Percentiles rank a stretch among this genome's conserved stretches.
Conservation (phyloP, 2,888 invertebrate species). For the Macropis europaea region DNA sequence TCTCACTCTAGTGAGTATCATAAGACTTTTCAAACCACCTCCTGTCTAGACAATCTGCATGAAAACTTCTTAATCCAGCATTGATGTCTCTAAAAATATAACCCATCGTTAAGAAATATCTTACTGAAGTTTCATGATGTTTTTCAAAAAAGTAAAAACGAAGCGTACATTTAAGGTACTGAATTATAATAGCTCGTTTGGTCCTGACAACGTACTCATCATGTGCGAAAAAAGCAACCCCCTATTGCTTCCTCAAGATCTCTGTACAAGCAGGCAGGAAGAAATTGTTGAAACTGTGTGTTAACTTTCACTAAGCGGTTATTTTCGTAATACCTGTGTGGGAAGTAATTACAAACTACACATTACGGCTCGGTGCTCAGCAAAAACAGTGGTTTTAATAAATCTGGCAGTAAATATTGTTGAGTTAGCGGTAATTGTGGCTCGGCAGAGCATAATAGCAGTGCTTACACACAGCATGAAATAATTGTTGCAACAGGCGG, state of each 20-base stretch:
- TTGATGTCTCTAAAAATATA: too few relatives aligned
- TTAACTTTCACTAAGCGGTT: conserved; percentile 56
- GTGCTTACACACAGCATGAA: conserved; percentile 49
- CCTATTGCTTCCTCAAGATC: conserved; percentile 9
- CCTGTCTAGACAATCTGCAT: too few relatives aligned
- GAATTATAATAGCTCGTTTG: too few relatives aligned
- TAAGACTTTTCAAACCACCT: too few relatives aligned
- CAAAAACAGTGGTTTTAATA: conserved; percentile 44
- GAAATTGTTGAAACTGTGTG: conserved; percentile 36
- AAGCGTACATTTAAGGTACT: too few relatives aligned
- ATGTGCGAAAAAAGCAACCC: too few relatives aligned
- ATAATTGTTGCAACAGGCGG: conserved; percentile 54
- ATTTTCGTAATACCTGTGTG: conserved; percentile 46
- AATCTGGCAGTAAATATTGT: conserved; percentile 53
- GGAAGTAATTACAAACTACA: conserved; percentile 53
- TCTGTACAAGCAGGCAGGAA: conserved; percentile 12
- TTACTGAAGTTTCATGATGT: too few relatives aligned
- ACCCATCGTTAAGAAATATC: too few relatives aligned
- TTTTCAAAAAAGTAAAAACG: too few relatives aligned
- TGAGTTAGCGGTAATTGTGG: conserved; percentile 58
- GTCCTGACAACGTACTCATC: too few relatives aligned
- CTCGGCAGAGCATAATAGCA: conserved; percentile 36
- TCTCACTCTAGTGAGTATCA: too few relatives aligned
- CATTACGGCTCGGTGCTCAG: conserved; percentile 53
- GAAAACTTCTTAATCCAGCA: too few relatives aligned